phyloP scores from a whole-genome alignment of 2,888 invertebrate genomes.

The Dynastes tityus region DNA sequence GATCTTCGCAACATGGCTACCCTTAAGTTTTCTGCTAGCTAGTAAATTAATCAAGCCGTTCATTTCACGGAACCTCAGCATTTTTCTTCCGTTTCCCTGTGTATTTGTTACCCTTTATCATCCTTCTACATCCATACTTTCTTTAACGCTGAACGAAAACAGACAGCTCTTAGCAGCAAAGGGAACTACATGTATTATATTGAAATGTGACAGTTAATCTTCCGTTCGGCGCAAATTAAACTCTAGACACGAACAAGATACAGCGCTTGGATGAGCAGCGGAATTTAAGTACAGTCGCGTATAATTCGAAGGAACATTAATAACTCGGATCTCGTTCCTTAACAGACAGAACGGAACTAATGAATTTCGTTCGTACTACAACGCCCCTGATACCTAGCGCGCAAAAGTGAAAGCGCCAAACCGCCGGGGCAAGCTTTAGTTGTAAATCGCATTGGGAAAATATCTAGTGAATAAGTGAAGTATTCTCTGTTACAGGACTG shows the following conservation, averaged over 20 bases:
- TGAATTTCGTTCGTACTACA: conserved; percentile 13
- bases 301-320: conserved; percentile 45
- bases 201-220: conserved; percentile 48
- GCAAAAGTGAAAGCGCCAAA: neutral
- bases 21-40: too few relatives aligned
- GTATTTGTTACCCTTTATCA: neutral
- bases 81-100: too few relatives aligned
- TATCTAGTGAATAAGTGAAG: too few relatives aligned
- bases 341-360: conserved; percentile 31
- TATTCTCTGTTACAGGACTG: too few relatives aligned
- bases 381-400: neutral
- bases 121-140: neutral
- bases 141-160: neutral
- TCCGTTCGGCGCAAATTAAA: conserved; percentile 37
- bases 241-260: conserved; percentile 11
- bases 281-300: conserved; percentile 17
- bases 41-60: too few relatives aligned
- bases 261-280: neutral
- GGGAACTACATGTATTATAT: conserved; percentile 13
- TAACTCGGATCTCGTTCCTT: conserved; percentile 40
- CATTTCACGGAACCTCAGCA: too few relatives aligned
- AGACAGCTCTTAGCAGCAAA: neutral
- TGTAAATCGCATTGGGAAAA: neutral
- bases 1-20: too few relatives aligned
- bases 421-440: neutral